These are phyloP conservation scores for Leuctra nigra DNA, from an alignment of 2,888 invertebrate genomes.

Conservation along the genomic window DNA sequence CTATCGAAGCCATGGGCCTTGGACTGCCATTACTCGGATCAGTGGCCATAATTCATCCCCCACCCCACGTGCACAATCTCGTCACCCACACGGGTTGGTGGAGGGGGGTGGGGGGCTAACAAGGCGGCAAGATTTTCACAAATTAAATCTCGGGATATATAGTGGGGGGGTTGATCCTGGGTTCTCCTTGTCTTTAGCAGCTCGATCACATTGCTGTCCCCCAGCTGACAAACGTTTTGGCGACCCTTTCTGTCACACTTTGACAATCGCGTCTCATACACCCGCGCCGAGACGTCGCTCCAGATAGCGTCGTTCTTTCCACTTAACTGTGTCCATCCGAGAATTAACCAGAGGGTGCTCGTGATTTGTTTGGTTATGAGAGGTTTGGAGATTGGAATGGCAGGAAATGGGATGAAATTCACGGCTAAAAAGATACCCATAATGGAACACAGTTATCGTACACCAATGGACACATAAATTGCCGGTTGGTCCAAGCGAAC, in stretches of 20 bases:
- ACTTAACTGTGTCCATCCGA: too few relatives aligned
- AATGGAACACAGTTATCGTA: too few relatives aligned
- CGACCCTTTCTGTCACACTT: not conserved
- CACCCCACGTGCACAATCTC: conserved; percentile 19
- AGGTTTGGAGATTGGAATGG: too few relatives aligned
- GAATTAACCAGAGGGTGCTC: too few relatives aligned
- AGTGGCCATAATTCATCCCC: conserved; percentile 19
- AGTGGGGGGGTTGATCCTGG: conserved; percentile 7
- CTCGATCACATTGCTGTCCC: not conserved
- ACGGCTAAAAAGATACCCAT: too few relatives aligned
- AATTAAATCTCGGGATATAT: conserved; percentile 25
- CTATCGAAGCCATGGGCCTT: too few relatives aligned
- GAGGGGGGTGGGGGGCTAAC: conserved; percentile 11
- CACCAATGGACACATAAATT: too few relatives aligned
- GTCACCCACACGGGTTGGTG: conserved; percentile 17
- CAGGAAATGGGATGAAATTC: too few relatives aligned
- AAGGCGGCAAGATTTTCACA: conserved; percentile 26
- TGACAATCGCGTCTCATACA: not conserved
- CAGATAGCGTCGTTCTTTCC: too few relatives aligned
- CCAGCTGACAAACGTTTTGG: conserved; percentile 2
- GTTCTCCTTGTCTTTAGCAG: conserved; percentile 13
- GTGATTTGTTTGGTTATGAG: too few relatives aligned
- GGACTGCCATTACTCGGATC: conserved; percentile 14
- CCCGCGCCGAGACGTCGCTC: not conserved
- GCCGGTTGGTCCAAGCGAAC: too few relatives aligned